Evolutionary conservation across 2,888 invertebrate species (phyloP).

Genomic region (Clostera curtula): DNA sequence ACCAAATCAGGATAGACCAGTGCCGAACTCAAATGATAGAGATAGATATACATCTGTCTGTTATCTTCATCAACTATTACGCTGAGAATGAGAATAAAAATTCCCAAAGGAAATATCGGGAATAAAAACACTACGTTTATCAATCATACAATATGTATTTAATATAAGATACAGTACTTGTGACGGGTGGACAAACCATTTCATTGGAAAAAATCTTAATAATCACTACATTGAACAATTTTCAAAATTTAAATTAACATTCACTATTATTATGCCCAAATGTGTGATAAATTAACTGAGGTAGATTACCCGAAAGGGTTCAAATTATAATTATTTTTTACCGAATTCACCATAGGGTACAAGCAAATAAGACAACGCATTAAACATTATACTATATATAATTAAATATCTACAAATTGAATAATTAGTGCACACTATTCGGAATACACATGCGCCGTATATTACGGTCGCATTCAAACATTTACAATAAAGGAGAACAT

Average conservation of each 20-base stretch:
- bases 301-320: conserved; percentile 67
- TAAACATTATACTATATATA: conserved; percentile 73
- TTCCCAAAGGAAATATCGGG: no score
- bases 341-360: conserved; percentile 54
- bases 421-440: conserved; percentile 66
- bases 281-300: conserved; percentile 74
- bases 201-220: conserved; percentile 52
- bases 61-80: no score
- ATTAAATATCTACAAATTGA: conserved; percentile 75
- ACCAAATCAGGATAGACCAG: no score
- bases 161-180: conserved; percentile 74
- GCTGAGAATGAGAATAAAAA: no score
- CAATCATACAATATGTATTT: conserved; percentile 75
- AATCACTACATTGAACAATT: conserved; percentile 66
- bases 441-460: conserved; percentile 50
- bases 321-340: conserved; percentile 63
- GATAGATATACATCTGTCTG: no score
- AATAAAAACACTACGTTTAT: conserved; percentile 51
- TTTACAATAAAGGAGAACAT: conserved; percentile 73
- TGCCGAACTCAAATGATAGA: no score
- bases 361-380: conserved; percentile 70
- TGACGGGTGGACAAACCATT: conserved; percentile 71
- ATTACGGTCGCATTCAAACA: conserved; percentile 59
- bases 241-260: conserved; percentile 60
- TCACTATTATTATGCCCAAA: conserved; percentile 71